These are phyloP conservation scores for Peromyscus leucopus DNA, from an alignment of 2,113 vertebrate species.

Conservation along the genomic window DNA sequence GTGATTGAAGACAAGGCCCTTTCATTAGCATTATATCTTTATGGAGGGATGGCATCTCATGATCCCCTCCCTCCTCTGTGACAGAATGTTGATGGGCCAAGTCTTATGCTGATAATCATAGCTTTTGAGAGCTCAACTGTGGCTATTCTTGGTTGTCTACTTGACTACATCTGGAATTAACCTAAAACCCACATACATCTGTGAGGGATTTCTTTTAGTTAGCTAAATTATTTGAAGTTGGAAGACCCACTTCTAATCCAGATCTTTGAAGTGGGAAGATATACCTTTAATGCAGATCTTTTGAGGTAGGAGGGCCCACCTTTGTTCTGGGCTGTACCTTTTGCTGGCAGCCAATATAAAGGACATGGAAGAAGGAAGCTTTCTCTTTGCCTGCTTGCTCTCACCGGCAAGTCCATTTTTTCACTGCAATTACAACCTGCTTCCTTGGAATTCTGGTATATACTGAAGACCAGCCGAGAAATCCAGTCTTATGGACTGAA, in stretches of 20 bases:
- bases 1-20: background rate
- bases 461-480: background rate
- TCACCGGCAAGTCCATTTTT: background rate
- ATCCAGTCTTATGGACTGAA: background rate
- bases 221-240: background rate
- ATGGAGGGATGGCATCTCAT: background rate
- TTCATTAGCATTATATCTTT: background rate
- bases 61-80: background rate
- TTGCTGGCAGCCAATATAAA: background rate
- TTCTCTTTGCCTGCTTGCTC: background rate
- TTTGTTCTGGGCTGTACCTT: background rate
- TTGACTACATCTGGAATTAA: background rate
- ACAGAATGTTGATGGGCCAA: no score
- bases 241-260: background rate
- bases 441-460: background rate
- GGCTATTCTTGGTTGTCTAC: background rate
- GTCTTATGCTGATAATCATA: background rate
- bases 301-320: background rate
- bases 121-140: background rate
- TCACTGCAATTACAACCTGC: background rate
- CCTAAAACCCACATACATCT: background rate
- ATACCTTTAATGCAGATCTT: background rate
- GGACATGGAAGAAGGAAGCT: background rate
- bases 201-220: background rate
- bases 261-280: background rate